Conservation (phyloP, 2,888 invertebrate genomes). For the Melieria crassipennis region DNA sequence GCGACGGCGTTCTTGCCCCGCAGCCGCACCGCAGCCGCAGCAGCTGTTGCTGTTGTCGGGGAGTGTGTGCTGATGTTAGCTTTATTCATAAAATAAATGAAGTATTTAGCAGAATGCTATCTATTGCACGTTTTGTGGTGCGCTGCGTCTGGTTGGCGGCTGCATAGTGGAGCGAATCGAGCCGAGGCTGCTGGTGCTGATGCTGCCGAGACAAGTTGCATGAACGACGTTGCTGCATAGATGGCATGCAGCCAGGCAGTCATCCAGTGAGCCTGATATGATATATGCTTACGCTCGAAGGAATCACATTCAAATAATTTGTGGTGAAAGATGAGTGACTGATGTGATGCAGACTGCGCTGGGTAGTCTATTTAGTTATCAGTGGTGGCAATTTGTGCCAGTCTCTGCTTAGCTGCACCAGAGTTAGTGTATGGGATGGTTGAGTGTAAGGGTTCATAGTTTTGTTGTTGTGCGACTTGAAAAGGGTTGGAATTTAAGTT, state of each 20-base stretch:
- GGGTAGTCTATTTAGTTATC: too few relatives aligned
- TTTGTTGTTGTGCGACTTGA: too few relatives aligned
- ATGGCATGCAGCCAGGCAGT: not conserved
- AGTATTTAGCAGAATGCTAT: slow-evolving; percentile 52
- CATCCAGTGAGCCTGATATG: not conserved
- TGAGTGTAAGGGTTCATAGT: too few relatives aligned
- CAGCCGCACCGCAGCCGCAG: not conserved
- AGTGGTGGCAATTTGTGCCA: too few relatives aligned
- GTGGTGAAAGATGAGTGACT: slow-evolving; percentile 39
- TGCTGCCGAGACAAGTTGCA: not conserved
- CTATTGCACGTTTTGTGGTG: slow-evolving; percentile 31
- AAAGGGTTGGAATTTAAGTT: too few relatives aligned
- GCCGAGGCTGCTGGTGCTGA: not conserved
- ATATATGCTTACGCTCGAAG: slow-evolving; percentile 22
- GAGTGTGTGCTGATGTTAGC: slow-evolving; percentile 33
- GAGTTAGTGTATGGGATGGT: too few relatives aligned
- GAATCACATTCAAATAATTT: slow-evolving; percentile 37
- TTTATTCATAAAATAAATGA: slow-evolving; percentile 58
- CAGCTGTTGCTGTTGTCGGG: not conserved
- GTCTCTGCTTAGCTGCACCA: too few relatives aligned
- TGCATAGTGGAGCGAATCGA: not conserved
- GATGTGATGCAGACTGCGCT: slow-evolving; percentile 12
- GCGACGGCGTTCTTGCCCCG: not conserved
- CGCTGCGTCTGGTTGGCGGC: slow-evolving; percentile 15
- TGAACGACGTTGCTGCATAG: not conserved